Percentiles rank a stretch among this genome's conserved stretches.
These are phyloP conservation scores for Drosophila nasuta DNA, from an alignment of 1,140 invertebrate species.

Conservation along the genomic window DNA sequence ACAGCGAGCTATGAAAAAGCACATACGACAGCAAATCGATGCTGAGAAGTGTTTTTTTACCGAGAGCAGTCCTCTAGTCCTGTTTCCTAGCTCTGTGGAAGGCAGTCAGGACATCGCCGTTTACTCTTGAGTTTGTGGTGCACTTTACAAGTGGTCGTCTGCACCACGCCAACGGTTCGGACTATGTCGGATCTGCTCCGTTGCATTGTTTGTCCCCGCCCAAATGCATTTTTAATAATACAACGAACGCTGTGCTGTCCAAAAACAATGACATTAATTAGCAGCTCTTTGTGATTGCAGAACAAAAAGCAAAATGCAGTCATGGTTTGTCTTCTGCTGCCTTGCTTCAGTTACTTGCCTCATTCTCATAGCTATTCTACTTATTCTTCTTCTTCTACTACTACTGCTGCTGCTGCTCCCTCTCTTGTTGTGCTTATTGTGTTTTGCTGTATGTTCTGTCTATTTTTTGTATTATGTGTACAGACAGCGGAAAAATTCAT, in stretches of 20 bases:
- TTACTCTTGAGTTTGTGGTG: constrained; percentile 12
- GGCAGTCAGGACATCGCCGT: neutral
- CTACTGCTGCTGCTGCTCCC: constrained; percentile 17
- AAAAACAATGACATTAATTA: constrained; percentile 82
- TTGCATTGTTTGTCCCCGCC: constrained; percentile 3
- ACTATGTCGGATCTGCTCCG: too few species aligned
- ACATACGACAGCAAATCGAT: constrained; percentile 7
- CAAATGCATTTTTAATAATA: constrained; percentile 75
- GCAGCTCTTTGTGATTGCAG: constrained; percentile 67
- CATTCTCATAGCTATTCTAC: constrained; percentile 9
- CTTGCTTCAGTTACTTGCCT: neutral
- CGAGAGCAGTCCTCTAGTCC: neutral
- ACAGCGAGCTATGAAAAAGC: constrained; percentile 1
- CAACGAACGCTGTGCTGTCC: constrained; percentile 66
- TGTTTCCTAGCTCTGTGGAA: neutral
- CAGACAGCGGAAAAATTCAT: constrained; percentile 79
- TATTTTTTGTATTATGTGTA: constrained; percentile 71
- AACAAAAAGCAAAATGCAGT: constrained; percentile 72
- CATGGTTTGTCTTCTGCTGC: constrained; percentile 31
- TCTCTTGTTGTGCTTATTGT: constrained; percentile 32
- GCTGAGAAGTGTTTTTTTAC: constrained; percentile 4
- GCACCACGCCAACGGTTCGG: neutral
- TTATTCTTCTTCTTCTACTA: neutral
- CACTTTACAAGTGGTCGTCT: constrained; percentile 32
- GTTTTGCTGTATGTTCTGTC: constrained; percentile 52